Evolutionary conservation across 2,888 invertebrate genomes (phyloP).

Genomic region (Glaucopsyche alexis): DNA sequence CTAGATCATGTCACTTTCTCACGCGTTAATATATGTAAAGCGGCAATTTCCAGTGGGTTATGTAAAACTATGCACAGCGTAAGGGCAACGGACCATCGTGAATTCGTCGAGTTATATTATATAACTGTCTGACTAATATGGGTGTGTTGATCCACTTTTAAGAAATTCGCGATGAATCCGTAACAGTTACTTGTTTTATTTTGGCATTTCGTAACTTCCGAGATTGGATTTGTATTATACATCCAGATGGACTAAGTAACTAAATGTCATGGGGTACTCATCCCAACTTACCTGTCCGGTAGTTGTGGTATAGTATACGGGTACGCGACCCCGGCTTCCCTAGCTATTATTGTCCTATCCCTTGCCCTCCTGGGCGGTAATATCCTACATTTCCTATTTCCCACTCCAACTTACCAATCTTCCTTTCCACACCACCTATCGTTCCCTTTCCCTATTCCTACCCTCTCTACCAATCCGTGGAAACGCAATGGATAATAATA

Average conservation of each 20-base stretch:
- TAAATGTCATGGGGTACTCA: too few relatives aligned
- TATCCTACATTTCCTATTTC: too few relatives aligned
- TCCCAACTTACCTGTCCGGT: too few relatives aligned
- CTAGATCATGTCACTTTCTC: conserved; percentile 3
- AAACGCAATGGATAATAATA: too few relatives aligned
- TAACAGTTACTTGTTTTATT: conserved; percentile 10
- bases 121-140: conserved; percentile 11
- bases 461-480: too few relatives aligned
- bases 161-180: conserved; percentile 14
- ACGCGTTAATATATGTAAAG: conserved; percentile 5
- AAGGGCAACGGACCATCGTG: conserved; percentile 9
- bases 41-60: conserved; percentile 10
- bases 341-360: too few relatives aligned
- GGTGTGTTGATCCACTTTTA: conserved; percentile 17
- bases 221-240: neutral
- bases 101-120: neutral
- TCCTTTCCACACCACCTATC: too few relatives aligned
- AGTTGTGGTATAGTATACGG: too few relatives aligned
- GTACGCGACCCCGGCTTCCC: too few relatives aligned
- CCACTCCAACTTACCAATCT: too few relatives aligned
- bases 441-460: too few relatives aligned
- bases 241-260: neutral
- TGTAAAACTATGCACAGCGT: conserved; percentile 1
- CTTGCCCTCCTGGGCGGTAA: too few relatives aligned
- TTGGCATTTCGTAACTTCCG: neutral